Conservation (phyloP, 2,797 vertebrate species). For the Labeo calbasu region DNA sequence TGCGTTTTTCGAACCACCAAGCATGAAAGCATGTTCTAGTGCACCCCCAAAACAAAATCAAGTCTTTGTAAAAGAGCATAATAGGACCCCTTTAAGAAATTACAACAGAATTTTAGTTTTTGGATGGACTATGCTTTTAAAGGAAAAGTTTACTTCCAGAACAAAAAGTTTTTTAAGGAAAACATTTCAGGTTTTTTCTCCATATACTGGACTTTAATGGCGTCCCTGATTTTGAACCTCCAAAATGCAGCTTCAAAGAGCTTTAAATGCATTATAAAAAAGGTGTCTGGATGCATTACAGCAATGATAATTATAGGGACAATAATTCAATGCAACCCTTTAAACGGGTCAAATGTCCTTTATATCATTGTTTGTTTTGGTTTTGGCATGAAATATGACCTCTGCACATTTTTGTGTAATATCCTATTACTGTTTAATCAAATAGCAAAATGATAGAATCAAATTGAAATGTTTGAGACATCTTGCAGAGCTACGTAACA, state of each 20-base stretch:
- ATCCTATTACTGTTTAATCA: neutral
- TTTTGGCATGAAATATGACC: neutral
- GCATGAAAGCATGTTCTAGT: no score
- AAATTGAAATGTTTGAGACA: neutral
- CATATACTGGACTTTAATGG: no score
- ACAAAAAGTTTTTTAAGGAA: no score
- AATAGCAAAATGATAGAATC: neutral
- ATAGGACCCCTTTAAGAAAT: neutral
- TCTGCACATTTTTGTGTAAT: neutral
- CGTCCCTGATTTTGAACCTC: no score
- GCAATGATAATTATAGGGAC: neutral
- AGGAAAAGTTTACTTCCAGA: no score
- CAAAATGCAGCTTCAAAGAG: no score
- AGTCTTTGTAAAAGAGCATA: no score
- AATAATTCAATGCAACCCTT: neutral
- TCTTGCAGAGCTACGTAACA: neutral
- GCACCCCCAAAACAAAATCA: no score
- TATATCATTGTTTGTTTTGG: neutral
- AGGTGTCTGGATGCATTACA: neutral
- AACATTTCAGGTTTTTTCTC: no score
- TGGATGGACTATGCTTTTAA: neutral
- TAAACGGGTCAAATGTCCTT: neutral
- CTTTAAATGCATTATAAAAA: neutral
- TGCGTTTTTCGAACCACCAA: no score
- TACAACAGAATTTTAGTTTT: neutral